A percentile compares a stretch with the other conserved stretches of the same genome.
Evolutionary conservation across 2,888 invertebrate genomes (phyloP).

Genomic region (Empis livida): DNA sequence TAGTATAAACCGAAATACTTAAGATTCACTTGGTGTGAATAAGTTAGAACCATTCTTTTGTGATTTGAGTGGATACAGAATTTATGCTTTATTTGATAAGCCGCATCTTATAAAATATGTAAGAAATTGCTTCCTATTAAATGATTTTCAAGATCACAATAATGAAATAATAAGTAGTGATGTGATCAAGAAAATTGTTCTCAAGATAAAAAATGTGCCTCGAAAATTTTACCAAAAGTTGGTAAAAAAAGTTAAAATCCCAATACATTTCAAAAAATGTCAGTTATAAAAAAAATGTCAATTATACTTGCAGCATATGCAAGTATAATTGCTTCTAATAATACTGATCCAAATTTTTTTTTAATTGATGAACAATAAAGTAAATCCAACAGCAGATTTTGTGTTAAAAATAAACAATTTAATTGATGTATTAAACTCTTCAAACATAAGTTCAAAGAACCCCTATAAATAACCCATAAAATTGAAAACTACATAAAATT

Average conservation of each 20-base stretch:
- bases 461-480: neutral
- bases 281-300: neutral
- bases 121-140: neutral
- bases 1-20: neutral
- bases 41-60: neutral
- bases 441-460: neutral
- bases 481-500: too few species aligned
- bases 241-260: neutral
- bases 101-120: neutral
- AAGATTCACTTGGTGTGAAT: neutral
- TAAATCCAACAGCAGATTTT: neutral
- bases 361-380: neutral
- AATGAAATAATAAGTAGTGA: neutral
- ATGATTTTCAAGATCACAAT: neutral
- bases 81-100: neutral
- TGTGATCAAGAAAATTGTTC: neutral
- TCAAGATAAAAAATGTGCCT: neutral
- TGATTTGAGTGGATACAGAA: neutral
- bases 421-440: neutral
- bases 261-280: neutral
- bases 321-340: neutral
- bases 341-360: neutral
- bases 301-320: neutral
- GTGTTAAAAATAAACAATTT: neutral
- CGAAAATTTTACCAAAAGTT: neutral